Base-by-base conservation (phyloP, 2,888 invertebrate species). In the Drosophila cognata region DNA sequence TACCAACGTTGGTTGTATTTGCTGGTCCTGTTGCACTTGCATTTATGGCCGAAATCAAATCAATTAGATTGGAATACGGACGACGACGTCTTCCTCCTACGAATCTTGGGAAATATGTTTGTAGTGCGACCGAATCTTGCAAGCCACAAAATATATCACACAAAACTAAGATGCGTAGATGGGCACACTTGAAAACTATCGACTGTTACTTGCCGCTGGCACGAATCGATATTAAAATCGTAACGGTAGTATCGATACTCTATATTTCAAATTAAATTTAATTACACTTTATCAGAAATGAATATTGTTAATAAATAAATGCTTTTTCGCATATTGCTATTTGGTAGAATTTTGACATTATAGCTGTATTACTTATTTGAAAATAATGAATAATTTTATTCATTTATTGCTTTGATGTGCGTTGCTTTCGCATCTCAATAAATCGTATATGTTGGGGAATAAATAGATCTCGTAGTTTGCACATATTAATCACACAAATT, bases 1-100 rank as follows among this genome's bases (percentile, higher is more conserved):
- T 61, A 61, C 65, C 69, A 79, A 53, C 57, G 35, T 16, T 52
- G 4, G 1, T 16, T 46, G 16, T 43, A 31, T 61, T 57, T 53
- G 51, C 63, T 73, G 60, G 66, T 73, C 70, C 38, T 70, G 46
- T 68, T 79, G 85, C 46, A 84, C 67, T 88, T 84, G 84, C 88
- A 84, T 82, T 73, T 65, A 67, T 46, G 69, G 55, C 71, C 81
- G 65, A 84, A 87, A 71, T 21, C 25, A 25, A 52, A 48, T 31
- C 41, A 43, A 66, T 76, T 52, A 48, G 16, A 16, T 55, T 55
- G 38, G 51, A 57, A 52, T 7, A 31, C 35, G 53, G 31, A 7
- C 36, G 25, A 11, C 33, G 35, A 69, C 66, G 76, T 58, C 79
- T 58, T 61, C 29, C 53, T 18, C 28, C 28, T 55, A 53, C 33